phyloP scores from a whole-genome alignment of 1,140 invertebrate genomes.

The Drosophila pandora region DNA sequence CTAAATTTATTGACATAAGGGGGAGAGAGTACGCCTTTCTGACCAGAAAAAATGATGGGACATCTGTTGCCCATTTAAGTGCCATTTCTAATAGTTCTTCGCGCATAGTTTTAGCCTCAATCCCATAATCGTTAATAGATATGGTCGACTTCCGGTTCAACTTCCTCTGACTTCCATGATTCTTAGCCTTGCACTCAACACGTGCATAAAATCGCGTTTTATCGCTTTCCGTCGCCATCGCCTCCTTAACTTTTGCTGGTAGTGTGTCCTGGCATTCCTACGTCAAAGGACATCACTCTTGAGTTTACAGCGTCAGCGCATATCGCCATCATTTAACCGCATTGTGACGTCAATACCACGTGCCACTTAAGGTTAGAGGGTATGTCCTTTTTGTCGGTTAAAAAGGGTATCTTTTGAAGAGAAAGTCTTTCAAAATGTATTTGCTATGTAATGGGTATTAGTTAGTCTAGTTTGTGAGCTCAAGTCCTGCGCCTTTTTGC shows the following conservation, averaged over 20 bases:
- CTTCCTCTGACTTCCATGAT: background rate
- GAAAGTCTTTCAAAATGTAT: too few relatives aligned
- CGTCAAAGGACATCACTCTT: slow-evolving; percentile 68
- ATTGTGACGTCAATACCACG: slow-evolving; percentile 39
- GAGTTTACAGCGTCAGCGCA: slow-evolving; percentile 49
- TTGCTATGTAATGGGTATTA: slow-evolving; percentile 5
- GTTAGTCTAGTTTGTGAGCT: background rate
- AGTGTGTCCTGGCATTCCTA: slow-evolving; percentile 39
- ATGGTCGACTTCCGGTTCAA: background rate
- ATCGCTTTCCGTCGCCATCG: slow-evolving; percentile 57
- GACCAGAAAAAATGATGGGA: background rate
- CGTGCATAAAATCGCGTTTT: slow-evolving; percentile 77
- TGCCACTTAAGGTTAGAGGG: background rate
- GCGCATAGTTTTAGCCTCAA: background rate
- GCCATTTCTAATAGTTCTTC: background rate
- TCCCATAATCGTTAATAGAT: background rate
- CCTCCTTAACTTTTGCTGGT: slow-evolving; percentile 23
- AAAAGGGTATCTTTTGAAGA: background rate
- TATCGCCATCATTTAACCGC: slow-evolving; percentile 39
- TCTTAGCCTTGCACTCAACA: slow-evolving; percentile 24
- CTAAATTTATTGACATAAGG: background rate
- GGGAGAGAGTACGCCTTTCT: background rate
- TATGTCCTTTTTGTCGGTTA: background rate
- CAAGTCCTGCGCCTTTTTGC: background rate
- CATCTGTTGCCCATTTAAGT: background rate